Base-by-base conservation (phyloP, 2,888 invertebrate genomes). In the Pammene fasciana region DNA sequence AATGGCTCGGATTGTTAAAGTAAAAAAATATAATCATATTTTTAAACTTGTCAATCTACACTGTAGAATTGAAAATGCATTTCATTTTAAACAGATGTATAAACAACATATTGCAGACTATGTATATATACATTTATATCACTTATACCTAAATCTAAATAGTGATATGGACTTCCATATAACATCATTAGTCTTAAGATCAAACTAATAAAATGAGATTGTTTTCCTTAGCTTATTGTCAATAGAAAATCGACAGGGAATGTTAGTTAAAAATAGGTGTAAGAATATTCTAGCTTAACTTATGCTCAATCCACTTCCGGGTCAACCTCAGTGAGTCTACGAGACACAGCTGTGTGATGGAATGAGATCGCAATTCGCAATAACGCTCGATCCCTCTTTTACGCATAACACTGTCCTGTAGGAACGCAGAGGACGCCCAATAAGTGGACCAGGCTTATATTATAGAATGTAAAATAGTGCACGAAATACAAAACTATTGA, bases 1-100 rank as follows among this genome's bases (percentile, higher is more conserved):
- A 89, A 88, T 92, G 92, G 92, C 91, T 92, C 92, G 92, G 92
- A 92, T 92, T 90, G 75, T 73, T 82, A 77, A 78, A 80, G 56
- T 71, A 74, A 75, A 78, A 50, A 75, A 73, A 76, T 75, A 75
- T 73, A 70, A 61, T 38, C 36, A 56, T 57, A 57, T 41, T 41
- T 72, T 72, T 61, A 71, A 73, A 62, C 66, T 71, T 72, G 72
- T 67, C 38, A 65, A 38, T 67, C 61, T 36, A 59, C 34, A 52
- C 16, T 11, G 52, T 38, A 14, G 36, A 5, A 48, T 16, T 13
- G 11, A 57, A 43, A 43, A 54, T 57, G 36, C 14, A 46, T 9
- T 41, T 57, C 65, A 18, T 46, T 46, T 46, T 11, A 57, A 64
- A 67, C 61, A 34, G 6, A 26, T 26, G 26, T 36, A 34, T 60